Conservation (phyloP, 2,113 vertebrate genomes). For the Odobenus rosmarus region DNA sequence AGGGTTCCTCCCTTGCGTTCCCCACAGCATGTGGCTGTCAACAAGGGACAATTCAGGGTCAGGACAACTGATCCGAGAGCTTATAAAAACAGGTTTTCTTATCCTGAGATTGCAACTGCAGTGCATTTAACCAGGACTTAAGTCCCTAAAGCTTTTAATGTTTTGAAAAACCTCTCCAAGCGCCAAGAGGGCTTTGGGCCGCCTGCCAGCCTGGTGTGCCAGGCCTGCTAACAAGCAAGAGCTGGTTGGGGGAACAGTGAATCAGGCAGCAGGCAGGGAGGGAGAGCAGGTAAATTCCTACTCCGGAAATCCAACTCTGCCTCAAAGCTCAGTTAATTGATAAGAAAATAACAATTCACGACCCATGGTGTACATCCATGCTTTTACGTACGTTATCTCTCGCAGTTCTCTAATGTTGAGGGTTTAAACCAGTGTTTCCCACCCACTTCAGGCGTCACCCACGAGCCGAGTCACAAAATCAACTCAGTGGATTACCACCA, state of each 20-base stretch:
- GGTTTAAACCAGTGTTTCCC: not conserved
- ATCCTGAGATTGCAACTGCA: conserved; percentile 68
- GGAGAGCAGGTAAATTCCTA: conserved; percentile 53
- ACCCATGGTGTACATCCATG: not conserved
- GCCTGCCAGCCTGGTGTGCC: conserved; percentile 56
- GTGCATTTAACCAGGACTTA: conserved; percentile 66
- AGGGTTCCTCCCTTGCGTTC: not conserved
- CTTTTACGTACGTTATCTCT: not conserved
- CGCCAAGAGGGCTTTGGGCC: conserved; percentile 65
- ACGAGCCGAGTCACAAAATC: conserved; percentile 28
- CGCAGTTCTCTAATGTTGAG: not conserved
- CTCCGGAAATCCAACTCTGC: conserved; percentile 1
- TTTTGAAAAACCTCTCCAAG: conserved; percentile 70
- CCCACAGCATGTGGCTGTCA: not conserved
- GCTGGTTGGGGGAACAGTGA: not conserved
- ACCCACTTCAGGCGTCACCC: not conserved
- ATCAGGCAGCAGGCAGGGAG: not conserved
- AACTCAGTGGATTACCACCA: not conserved
- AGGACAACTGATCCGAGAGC: conserved; percentile 42
- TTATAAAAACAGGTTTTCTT: conserved; percentile 70
- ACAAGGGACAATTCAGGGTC: not conserved
- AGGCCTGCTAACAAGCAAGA: conserved; percentile 28
- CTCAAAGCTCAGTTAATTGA: conserved; percentile 57
- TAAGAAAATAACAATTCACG: conserved; percentile 47
- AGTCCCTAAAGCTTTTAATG: conserved; percentile 68